Conservation (phyloP, 2,797 vertebrate species). For the Astyanax mexicanus region DNA sequence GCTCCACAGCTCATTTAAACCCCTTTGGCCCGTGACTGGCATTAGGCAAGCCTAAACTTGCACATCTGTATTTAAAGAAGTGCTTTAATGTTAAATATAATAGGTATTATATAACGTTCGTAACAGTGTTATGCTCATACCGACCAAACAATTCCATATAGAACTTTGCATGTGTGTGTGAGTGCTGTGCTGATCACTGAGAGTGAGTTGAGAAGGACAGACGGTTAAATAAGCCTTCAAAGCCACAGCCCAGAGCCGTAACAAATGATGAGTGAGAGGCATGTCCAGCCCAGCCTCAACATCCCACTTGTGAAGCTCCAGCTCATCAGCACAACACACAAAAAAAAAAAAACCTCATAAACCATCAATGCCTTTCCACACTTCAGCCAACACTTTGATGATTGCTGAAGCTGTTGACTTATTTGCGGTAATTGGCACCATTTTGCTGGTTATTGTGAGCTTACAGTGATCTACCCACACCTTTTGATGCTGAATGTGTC, state of each 20-base stretch:
- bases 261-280: conserved; percentile 42
- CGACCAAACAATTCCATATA: neutral
- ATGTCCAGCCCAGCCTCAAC: conserved; percentile 20
- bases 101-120: too few species aligned
- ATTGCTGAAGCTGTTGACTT: conserved; percentile 42
- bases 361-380: conserved; percentile 48
- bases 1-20: too few species aligned
- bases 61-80: neutral
- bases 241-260: conserved; percentile 27
- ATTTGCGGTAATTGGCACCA: conserved; percentile 31
- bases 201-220: conserved; percentile 15
- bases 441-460: conserved; percentile 33
- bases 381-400: conserved; percentile 54
- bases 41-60: too few species aligned
- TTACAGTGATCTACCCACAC: conserved; percentile 29
- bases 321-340: conserved; percentile 52
- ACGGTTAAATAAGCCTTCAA: conserved; percentile 39
- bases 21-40: too few species aligned
- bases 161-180: too few species aligned
- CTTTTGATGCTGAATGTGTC: neutral
- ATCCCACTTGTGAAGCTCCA: conserved; percentile 37
- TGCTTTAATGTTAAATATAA: neutral
- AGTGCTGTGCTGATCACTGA: conserved; percentile 1
- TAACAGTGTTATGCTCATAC: neutral
- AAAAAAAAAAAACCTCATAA: conserved; percentile 32